Evolutionary conservation across 2,797 vertebrate genomes (phyloP).

Genomic region (Miichthys miiuy): DNA sequence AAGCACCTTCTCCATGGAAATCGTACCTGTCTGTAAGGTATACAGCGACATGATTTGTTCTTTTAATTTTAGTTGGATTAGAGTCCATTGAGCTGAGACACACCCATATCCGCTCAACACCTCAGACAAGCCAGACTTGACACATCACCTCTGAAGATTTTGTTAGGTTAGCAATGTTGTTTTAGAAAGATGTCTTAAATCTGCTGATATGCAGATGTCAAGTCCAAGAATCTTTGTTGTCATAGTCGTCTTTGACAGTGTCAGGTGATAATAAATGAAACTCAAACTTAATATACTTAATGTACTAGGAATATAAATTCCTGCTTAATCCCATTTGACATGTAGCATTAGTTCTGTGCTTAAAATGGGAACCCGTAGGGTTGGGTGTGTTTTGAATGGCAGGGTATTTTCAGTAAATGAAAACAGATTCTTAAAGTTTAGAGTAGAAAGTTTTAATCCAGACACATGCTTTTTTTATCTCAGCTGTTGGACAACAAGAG

Average conservation of each 20-base stretch:
- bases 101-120: not conserved
- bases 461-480: not conserved
- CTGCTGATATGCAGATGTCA: slow-evolving; percentile 6
- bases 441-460: not conserved
- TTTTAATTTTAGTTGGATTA: slow-evolving; percentile 10
- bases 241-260: slow-evolving; percentile 3
- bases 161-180: slow-evolving; percentile 12
- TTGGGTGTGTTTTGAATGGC: not conserved
- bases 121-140: not conserved
- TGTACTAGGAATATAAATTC: no score
- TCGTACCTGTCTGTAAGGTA: slow-evolving; percentile 98
- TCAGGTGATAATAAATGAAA: not conserved
- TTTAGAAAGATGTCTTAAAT: slow-evolving; percentile 15
- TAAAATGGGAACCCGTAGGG: not conserved
- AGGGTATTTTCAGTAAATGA: slow-evolving; percentile 5
- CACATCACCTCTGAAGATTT: not conserved
- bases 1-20: slow-evolving; percentile 97
- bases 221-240: slow-evolving; percentile 24
- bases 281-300: no score
- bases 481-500: not conserved
- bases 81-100: not conserved
- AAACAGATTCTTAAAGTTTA: slow-evolving; percentile 2
- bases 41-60: not conserved
- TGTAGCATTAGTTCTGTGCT: slow-evolving; percentile 1
- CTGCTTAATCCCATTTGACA: slow-evolving; percentile 29